phyloP scores from a whole-genome alignment of 2,888 invertebrate species.

The Drosophila testacea region DNA sequence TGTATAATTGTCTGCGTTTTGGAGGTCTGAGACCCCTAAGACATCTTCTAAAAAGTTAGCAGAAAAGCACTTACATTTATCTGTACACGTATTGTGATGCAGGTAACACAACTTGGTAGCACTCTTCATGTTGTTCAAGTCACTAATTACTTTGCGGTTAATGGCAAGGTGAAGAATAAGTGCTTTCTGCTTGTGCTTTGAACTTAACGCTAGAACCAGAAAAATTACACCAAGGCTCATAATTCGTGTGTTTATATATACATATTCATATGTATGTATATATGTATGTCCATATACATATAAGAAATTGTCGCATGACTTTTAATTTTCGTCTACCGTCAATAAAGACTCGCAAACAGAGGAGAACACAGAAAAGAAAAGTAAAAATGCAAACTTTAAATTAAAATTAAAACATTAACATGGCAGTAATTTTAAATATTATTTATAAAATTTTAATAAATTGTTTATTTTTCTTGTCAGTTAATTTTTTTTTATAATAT shows the following conservation, averaged over 20 bases:
- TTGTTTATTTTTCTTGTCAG: too few species aligned
- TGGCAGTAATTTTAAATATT: too few species aligned
- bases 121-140: constrained; percentile 40
- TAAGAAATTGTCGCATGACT: constrained; percentile 43
- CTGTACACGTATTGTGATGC: constrained; percentile 6
- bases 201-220: constrained; percentile 14
- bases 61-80: constrained; percentile 47
- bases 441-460: too few species aligned
- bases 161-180: constrained; percentile 57
- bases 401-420: neutral
- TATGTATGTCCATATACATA: constrained; percentile 17
- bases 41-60: constrained; percentile 9
- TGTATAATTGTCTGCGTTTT: constrained; percentile 33
- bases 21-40: neutral
- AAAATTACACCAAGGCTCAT: constrained; percentile 4
- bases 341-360: constrained; percentile 6
- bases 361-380: neutral
- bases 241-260: constrained; percentile 10
- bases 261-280: neutral
- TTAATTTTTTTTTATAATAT: neutral
- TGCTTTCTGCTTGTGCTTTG: constrained; percentile 59
- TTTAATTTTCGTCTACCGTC: constrained; percentile 50
- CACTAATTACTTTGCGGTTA: constrained; percentile 72
- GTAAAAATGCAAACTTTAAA: neutral
- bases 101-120: constrained; percentile 18